These are phyloP conservation scores for Ophonus ardosiacus DNA, from an alignment of 2,888 invertebrate genomes.

Conservation along the genomic window DNA sequence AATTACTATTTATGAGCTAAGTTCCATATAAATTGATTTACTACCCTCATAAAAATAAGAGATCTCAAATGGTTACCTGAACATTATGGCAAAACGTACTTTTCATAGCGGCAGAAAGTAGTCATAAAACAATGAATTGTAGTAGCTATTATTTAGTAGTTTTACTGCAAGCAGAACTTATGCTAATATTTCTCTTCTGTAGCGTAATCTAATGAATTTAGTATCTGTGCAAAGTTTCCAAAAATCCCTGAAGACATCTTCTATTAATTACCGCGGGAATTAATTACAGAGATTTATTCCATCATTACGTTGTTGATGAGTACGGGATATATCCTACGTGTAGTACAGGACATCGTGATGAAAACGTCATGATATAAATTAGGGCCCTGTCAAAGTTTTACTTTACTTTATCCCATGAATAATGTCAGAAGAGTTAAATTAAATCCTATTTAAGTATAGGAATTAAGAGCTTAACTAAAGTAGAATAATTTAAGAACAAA, in stretches of 20 bases:
- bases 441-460: background rate
- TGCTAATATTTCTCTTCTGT: too few relatives aligned
- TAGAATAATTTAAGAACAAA: background rate
- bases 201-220: constrained; percentile 1
- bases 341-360: background rate
- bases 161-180: constrained; percentile 5
- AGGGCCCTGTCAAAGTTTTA: background rate
- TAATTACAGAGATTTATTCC: constrained; percentile 51
- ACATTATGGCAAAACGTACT: background rate
- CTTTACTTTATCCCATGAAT: background rate
- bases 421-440: background rate
- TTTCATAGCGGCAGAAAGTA: background rate
- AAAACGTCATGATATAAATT: background rate
- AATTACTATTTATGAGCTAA: constrained; percentile 14
- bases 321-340: background rate
- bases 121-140: constrained; percentile 20
- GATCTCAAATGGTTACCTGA: constrained; percentile 15
- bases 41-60: constrained; percentile 11
- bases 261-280: constrained; percentile 17
- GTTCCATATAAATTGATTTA: constrained; percentile 20
- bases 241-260: constrained; percentile 12
- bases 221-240: background rate
- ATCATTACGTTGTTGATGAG: constrained; percentile 51
- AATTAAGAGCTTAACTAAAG: background rate
- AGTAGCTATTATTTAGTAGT: constrained; percentile 7